Evolutionary conservation across 2,888 invertebrate species (phyloP).

Genomic region (Callyntrura guangdongensis): DNA sequence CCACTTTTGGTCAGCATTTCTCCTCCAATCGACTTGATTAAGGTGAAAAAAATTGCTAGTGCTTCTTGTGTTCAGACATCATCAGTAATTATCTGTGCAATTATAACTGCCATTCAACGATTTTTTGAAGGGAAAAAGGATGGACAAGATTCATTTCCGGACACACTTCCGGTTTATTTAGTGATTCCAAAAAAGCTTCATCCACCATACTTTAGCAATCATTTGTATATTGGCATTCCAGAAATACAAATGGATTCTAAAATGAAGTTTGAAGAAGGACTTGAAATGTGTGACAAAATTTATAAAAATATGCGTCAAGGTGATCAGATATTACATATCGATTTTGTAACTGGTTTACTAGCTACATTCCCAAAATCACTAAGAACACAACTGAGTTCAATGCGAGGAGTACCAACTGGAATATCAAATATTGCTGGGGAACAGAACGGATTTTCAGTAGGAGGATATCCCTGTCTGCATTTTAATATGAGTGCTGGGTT

Average conservation of each 20-base stretch:
- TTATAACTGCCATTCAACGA: neutral
- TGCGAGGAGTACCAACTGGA: too few relatives aligned
- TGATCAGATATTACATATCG: neutral
- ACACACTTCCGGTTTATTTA: neutral
- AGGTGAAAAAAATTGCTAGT: neutral
- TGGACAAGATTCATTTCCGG: too few relatives aligned
- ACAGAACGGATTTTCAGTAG: neutral
- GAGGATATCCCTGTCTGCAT: neutral
- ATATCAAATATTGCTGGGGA: constrained; percentile 1
- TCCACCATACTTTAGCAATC: neutral
- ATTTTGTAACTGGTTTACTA: neutral
- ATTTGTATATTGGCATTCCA: neutral
- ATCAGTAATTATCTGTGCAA: neutral
- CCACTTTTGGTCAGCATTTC: neutral
- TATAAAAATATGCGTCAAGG: neutral
- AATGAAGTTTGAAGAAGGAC: neutral
- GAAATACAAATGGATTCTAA: too few relatives aligned
- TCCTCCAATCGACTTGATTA: neutral
- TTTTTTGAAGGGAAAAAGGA: neutral
- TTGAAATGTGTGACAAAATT: neutral
- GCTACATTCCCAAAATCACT: neutral
- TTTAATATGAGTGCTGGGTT: neutral
- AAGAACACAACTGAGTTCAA: neutral
- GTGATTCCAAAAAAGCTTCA: neutral
- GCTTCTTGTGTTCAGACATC: neutral